Conservation (phyloP, 2,797 vertebrate genomes). For the Fringilla coelebs region DNA sequence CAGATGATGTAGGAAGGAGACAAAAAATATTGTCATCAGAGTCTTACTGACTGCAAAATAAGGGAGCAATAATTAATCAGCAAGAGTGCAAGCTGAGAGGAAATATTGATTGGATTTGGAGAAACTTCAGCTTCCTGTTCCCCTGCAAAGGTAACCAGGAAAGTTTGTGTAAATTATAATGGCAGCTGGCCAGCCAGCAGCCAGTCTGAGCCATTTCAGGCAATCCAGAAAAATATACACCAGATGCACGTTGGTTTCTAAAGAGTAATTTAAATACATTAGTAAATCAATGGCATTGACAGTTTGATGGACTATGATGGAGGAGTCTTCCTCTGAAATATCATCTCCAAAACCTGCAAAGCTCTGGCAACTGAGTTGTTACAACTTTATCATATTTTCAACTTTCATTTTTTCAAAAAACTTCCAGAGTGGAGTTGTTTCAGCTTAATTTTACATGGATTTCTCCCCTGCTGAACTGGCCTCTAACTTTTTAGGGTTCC, state of each 20-base stretch:
- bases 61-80: conserved; percentile 57
- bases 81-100: conserved; percentile 37
- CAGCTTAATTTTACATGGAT: neutral
- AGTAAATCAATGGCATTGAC: conserved; percentile 51
- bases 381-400: conserved; percentile 1
- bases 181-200: conserved; percentile 41
- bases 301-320: conserved; percentile 47
- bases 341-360: conserved; percentile 27
- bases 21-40: conserved; percentile 57
- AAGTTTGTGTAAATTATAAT: conserved; percentile 62
- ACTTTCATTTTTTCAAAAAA: neutral
- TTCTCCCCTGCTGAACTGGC: neutral
- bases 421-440: neutral
- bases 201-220: conserved; percentile 40
- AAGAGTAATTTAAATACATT: conserved; percentile 35
- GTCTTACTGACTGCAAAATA: conserved; percentile 47
- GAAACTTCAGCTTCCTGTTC: conserved; percentile 51
- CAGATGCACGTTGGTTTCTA: conserved; percentile 25
- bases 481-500: neutral
- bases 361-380: neutral
- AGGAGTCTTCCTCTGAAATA: conserved; percentile 30
- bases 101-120: conserved; percentile 63
- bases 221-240: conserved; percentile 40
- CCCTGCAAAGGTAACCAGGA: conserved; percentile 58
- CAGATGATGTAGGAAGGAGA: conserved; percentile 54